phyloP scores from a whole-genome alignment of 2,113 vertebrate species.

The Nycticryphes semicollaris region DNA sequence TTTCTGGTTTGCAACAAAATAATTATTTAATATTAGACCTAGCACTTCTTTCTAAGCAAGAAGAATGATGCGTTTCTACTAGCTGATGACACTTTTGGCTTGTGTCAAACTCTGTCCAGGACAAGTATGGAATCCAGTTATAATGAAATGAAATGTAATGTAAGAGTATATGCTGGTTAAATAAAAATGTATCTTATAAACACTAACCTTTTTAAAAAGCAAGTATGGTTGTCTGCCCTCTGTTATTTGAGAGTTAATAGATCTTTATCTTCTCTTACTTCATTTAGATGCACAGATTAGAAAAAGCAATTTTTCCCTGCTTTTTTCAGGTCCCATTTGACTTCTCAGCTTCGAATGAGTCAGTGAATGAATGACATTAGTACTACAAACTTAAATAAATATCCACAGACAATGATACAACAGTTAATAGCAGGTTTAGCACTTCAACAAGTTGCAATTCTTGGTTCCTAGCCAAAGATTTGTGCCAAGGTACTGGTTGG shows the following conservation, averaged over 20 bases:
- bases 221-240: background rate
- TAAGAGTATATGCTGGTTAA: background rate
- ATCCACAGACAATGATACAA: background rate
- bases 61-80: background rate
- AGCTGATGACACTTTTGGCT: background rate
- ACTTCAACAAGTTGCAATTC: background rate
- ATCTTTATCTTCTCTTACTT: background rate
- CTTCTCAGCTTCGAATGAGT: background rate
- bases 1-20: background rate
- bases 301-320: background rate
- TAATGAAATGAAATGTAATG: background rate
- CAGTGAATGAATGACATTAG: background rate
- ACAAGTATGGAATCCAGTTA: background rate
- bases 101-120: background rate
- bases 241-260: background rate
- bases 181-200: background rate
- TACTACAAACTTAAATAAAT: background rate
- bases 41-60: background rate
- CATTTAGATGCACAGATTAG: background rate
- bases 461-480: background rate
- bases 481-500: background rate
- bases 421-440: background rate
- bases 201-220: background rate
- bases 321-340: background rate
- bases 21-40: background rate